Base-by-base conservation (phyloP, 2,113 vertebrate species). In the Cettia cetti region DNA sequence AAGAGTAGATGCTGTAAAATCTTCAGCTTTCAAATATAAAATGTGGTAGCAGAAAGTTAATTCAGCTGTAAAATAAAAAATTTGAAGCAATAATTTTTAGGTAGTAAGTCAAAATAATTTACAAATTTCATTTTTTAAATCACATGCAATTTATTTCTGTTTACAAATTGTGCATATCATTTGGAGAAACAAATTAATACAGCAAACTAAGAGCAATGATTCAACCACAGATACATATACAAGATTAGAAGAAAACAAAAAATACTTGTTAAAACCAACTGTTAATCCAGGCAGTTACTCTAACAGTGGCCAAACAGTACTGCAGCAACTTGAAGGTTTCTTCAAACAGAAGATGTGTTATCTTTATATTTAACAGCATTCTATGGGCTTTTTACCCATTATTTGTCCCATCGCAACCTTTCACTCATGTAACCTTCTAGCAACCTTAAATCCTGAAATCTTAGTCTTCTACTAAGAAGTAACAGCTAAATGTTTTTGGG, bases 321-420 rank as follows among this genome's bases (percentile, higher is more conserved):
- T n/a, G 6, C 33, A 72, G 53, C 26, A 77, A 70, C 27, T 56
- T 42, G 18, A 64, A 54, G 4, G 10, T 64, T 82, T 35, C 44
- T 88, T 14, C 33, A 85, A 31, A n/a, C 8, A n/a, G 49, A 33
- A 24, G 37, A 33, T 19, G 16, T 37, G 8, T 33, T 63, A 66
- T 2, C 59, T 37, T 82, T 66, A 53, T 44, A 28, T 49, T 61
- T 86, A 80, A 57, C 4, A 76, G 8, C 37, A 81, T 33, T 17
- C 27, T 3, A 1, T 6, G 6, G 6, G 7, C 5, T 59, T 82
- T 75, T 57, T 54, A 47, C 23, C 37, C 42, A 44, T 57, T 54
- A 69, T 50, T 66, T 0, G 0, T 20, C 22, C 17, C 24, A 54
- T 13, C 5, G 3, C 28, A 18, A 42, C 57, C 13, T 63, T 63